Evolutionary conservation across 2,888 invertebrate species (phyloP).

Genomic region (Ditylenchus weischeri): DNA sequence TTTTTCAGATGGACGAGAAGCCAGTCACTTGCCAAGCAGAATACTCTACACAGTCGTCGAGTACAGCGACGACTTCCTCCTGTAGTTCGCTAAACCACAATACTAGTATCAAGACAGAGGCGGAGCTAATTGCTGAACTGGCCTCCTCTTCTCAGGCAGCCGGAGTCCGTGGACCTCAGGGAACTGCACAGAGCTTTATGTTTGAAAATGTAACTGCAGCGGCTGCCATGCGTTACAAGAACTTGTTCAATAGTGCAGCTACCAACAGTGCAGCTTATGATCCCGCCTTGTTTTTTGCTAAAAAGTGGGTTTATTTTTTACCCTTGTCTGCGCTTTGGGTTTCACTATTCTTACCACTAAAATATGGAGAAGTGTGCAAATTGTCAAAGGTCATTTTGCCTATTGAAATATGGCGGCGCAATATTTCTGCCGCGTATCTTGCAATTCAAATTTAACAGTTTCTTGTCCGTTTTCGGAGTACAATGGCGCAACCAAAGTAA

Average conservation of each 20-base stretch:
- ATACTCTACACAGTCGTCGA: not conserved
- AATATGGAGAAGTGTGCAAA: too few species aligned
- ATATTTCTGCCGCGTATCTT: too few species aligned
- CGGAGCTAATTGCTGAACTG: conserved; percentile 1
- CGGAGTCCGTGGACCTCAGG: not conserved
- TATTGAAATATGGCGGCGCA: too few species aligned
- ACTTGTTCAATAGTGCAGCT: not conserved
- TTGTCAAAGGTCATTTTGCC: too few species aligned
- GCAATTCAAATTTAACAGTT: too few species aligned
- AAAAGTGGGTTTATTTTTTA: not conserved
- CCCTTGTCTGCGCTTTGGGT: too few species aligned
- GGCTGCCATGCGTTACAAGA: conserved; percentile 1
- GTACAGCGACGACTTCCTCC: not conserved
- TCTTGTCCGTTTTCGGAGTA: too few species aligned
- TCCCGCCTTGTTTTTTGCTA: not conserved
- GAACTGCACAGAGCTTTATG: too few species aligned
- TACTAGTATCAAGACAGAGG: not conserved
- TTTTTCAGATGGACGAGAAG: conserved; percentile 2
- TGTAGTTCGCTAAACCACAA: not conserved
- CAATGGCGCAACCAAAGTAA: too few species aligned
- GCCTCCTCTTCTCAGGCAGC: not conserved
- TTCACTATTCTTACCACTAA: too few species aligned
- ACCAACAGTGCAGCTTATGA: not conserved
- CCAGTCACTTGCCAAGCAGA: not conserved
- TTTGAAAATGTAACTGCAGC: not conserved